Conservation (phyloP, 2,113 vertebrate genomes). For the Opisthocomus hoazin region DNA sequence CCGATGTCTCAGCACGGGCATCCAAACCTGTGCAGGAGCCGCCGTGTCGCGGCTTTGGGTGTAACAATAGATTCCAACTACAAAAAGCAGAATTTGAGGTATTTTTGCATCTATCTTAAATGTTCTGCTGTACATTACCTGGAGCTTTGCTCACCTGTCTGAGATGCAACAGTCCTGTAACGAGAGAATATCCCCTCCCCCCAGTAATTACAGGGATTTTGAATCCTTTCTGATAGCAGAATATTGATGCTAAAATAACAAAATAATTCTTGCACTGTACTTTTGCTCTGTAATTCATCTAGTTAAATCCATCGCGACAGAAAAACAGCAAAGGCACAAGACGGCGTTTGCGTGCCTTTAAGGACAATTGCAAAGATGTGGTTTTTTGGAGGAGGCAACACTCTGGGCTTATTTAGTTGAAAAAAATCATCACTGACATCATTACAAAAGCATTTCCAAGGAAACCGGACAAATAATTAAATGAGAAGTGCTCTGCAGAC, state of each 20-base stretch:
- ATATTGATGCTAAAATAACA: not conserved
- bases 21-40: not conserved
- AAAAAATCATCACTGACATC: not conserved
- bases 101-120: not conserved
- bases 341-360: not conserved
- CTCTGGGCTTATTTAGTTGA: not conserved
- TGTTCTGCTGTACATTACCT: not conserved
- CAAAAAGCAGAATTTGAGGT: not conserved
- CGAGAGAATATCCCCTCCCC: not conserved
- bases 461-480: not conserved
- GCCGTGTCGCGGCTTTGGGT: no score
- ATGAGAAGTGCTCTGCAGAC: not conserved
- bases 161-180: not conserved
- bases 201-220: not conserved
- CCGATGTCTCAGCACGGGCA: not conserved
- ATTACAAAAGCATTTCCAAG: constrained; percentile 28
- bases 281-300: not conserved
- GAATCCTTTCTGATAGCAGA: not conserved
- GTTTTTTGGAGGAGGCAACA: not conserved
- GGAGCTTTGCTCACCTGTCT: not conserved
- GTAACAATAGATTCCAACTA: not conserved
- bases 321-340: not conserved
- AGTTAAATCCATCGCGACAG: not conserved
- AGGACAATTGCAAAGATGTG: not conserved
- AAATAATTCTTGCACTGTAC: not conserved